Percentiles rank a stretch among this genome's conserved stretches.
Evolutionary conservation across 2,888 invertebrate genomes (phyloP).

Genomic region (Watsonalla binaria): DNA sequence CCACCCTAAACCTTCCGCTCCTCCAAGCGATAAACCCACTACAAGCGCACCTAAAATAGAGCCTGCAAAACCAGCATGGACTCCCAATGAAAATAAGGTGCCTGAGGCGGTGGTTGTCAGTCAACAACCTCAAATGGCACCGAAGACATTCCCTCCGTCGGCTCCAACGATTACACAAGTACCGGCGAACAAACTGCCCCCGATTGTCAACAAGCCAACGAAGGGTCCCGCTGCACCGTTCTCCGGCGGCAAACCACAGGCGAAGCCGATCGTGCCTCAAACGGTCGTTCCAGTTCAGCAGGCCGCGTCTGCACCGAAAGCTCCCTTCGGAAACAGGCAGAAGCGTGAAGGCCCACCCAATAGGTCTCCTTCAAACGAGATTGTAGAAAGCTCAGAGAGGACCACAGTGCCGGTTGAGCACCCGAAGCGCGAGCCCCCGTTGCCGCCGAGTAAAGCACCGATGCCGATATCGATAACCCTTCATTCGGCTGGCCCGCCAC

Average conservation of each 20-base stretch:
- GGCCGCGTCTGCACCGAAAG: conserved; percentile 61
- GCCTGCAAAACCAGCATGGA: conserved; percentile 53
- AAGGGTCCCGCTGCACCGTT: conserved; percentile 72
- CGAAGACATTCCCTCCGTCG: conserved; percentile 50
- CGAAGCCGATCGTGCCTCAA: conserved; percentile 65
- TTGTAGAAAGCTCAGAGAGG: conserved; percentile 42
- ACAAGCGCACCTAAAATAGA: conserved; percentile 46
- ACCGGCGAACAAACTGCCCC: conserved; percentile 43
- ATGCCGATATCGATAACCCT: conserved; percentile 75
- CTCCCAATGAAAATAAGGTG: conserved; percentile 42
- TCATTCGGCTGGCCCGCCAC: conserved; percentile 59
- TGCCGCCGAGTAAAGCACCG: conserved; percentile 67
- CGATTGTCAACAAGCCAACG: conserved; percentile 44
- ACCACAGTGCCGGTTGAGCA: conserved; percentile 37
- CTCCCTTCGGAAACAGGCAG: conserved; percentile 69
- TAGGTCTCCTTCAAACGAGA: conserved; percentile 60
- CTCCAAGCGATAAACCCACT: conserved; percentile 44
- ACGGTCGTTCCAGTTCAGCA: conserved; percentile 68
- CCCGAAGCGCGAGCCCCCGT: conserved; percentile 55
- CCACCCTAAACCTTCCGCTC: conserved; percentile 34
- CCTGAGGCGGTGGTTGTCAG: conserved; percentile 20
- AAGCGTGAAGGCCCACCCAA: conserved; percentile 61
- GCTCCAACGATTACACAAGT: conserved; percentile 36
- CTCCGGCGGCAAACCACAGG: conserved; percentile 60
- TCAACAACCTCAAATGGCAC: conserved; percentile 27